These are phyloP conservation scores for Ivindomyrus marchei DNA, from an alignment of 2,113 vertebrate genomes.

Conservation along the genomic window DNA sequence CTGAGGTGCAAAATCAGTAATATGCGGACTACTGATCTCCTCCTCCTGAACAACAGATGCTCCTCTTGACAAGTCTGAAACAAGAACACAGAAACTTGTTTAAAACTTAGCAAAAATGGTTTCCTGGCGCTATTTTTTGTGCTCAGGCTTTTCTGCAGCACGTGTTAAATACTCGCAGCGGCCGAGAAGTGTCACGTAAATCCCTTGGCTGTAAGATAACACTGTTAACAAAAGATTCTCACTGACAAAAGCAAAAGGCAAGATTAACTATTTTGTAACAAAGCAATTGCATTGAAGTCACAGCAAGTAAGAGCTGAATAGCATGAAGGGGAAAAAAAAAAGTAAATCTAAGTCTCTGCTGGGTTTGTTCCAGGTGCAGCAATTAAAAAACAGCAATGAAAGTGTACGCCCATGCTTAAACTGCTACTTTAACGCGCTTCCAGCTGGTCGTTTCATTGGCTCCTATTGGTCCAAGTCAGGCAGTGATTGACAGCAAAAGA, in stretches of 20 bases:
- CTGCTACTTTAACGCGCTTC: neutral
- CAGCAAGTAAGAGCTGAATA: neutral
- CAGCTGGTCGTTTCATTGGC: neutral
- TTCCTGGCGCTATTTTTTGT: neutral
- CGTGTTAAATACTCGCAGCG: neutral
- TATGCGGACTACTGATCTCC: slow-evolving; percentile 52
- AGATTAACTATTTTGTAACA: neutral
- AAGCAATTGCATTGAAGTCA: neutral
- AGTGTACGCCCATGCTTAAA: neutral
- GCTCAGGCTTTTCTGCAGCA: neutral
- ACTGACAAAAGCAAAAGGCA: neutral
- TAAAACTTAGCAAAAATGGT: neutral
- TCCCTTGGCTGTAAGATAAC: neutral
- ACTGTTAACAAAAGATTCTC: neutral
- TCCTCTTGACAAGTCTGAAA: slow-evolving; percentile 57
- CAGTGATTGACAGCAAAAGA: neutral
- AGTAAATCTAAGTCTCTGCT: neutral
- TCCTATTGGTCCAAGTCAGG: neutral
- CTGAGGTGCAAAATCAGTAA: slow-evolving; percentile 36
- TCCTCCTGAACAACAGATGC: slow-evolving; percentile 44
- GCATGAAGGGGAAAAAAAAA: neutral
- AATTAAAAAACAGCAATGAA: neutral
- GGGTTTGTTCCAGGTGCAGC: neutral
- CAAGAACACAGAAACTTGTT: slow-evolving; percentile 32
- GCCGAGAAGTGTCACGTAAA: neutral